These are phyloP conservation scores for Patiria miniata DNA, from an alignment of 35 echinoderm and acorn worm genomes.

Conservation along the genomic window DNA sequence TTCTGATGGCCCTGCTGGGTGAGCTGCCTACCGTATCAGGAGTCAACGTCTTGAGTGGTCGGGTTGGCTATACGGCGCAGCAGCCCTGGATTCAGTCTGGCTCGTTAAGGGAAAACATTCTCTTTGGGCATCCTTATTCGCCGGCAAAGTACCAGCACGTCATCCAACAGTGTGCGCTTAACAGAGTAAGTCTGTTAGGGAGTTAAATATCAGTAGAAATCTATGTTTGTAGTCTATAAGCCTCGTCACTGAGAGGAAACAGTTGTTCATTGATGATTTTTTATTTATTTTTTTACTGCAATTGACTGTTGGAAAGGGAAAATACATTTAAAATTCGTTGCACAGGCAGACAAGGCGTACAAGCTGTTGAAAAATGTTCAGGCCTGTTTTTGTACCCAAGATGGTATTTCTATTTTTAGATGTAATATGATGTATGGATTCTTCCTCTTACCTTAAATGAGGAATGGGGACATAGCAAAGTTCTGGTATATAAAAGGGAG, in stretches of 20 bases:
- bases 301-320: too few species aligned
- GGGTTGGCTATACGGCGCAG: slow-evolving; percentile 67
- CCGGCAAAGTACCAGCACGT: slow-evolving; percentile 55
- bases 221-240: not conserved
- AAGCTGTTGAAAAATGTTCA: too few species aligned
- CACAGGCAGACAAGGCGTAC: too few species aligned
- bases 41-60: slow-evolving; percentile 22
- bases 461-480: too few species aligned
- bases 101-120: slow-evolving; percentile 67
- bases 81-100: slow-evolving; percentile 89
- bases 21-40: too few species aligned
- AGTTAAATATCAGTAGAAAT: not conserved
- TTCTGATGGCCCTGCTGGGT: slow-evolving; percentile 77
- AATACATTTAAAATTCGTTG: too few species aligned
- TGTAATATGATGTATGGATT: too few species aligned
- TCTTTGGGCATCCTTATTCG: slow-evolving; percentile 76
- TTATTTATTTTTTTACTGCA: too few species aligned
- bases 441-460: too few species aligned
- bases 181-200: slow-evolving; percentile 43
- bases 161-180: slow-evolving; percentile 62
- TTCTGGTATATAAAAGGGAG: too few species aligned
- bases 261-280: not conserved
- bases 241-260: not conserved
- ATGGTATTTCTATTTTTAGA: too few species aligned
- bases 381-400: too few species aligned